Conservation (phyloP, 2,113 vertebrate species). For the Nyctibius bracteatus region DNA sequence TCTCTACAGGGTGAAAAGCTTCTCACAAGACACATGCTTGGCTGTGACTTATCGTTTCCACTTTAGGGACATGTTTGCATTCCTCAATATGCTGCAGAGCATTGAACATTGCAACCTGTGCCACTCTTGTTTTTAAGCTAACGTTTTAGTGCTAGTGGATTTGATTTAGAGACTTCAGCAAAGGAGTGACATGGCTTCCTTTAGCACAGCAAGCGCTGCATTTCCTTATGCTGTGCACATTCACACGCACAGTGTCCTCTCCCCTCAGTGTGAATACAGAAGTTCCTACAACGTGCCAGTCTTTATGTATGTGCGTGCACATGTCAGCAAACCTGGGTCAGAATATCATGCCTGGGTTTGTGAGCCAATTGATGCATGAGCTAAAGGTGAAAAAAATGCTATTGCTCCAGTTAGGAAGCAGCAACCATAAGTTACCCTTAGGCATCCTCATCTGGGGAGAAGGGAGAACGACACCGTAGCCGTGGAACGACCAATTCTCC, state of each 20-base stretch:
- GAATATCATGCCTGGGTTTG: background rate
- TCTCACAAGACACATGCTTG: background rate
- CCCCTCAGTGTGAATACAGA: background rate
- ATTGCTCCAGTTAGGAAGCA: background rate
- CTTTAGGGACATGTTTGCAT: background rate
- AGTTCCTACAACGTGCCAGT: background rate
- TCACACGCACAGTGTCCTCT: background rate
- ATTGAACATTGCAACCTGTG: background rate
- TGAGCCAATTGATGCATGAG: background rate
- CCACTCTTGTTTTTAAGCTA: background rate
- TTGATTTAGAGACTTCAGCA: background rate
- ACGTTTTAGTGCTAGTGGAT: background rate
- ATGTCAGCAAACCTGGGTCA: background rate
- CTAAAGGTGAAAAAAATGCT: background rate
- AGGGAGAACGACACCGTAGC: background rate
- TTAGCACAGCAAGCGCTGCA: background rate
- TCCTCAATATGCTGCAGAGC: background rate
- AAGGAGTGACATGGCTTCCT: background rate
- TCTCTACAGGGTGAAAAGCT: background rate
- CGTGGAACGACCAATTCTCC: conserved; percentile 8
- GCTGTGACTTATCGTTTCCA: background rate
- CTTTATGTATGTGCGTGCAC: background rate
- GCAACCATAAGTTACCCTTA: conserved; percentile 35
- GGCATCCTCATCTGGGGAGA: conserved; percentile 17
- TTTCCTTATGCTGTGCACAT: background rate